Conservation (phyloP, 2,113 vertebrate genomes). For the Odobenus rosmarus region DNA sequence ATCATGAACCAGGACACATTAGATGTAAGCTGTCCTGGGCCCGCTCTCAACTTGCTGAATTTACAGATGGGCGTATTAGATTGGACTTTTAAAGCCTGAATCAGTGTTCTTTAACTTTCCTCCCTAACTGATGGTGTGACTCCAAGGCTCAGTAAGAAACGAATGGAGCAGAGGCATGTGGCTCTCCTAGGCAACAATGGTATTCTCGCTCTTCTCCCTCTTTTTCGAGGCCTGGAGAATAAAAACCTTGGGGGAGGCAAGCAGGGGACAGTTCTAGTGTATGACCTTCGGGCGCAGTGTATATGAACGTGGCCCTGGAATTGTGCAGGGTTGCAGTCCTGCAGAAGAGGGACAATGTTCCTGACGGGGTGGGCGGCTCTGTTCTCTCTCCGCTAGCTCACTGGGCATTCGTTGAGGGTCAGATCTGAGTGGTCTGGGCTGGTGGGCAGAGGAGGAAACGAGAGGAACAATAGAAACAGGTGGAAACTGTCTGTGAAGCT, state of each 20-base stretch:
- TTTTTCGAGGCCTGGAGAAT: background rate
- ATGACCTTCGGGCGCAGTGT: background rate
- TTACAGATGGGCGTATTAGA: background rate
- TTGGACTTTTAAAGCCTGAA: background rate
- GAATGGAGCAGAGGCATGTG: background rate
- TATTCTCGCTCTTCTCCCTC: background rate
- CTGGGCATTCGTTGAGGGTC: background rate
- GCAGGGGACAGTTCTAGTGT: fast-evolving
- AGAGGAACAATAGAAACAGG: background rate
- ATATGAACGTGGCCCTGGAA: background rate
- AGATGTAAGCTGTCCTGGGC: background rate
- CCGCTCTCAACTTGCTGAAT: background rate
- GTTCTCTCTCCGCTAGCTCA: background rate
- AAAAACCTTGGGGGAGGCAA: background rate
- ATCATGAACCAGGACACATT: background rate
- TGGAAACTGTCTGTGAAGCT: background rate
- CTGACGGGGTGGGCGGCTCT: fast-evolving
- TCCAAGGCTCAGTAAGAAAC: background rate
- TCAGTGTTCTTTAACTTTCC: background rate
- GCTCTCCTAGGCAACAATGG: background rate
- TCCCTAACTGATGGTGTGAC: background rate
- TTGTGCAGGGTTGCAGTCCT: background rate
- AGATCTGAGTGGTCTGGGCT: background rate
- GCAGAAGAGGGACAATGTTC: background rate
- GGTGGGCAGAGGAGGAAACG: background rate